Base-by-base conservation (phyloP, 2,888 invertebrate genomes). In the Microctonus brassicae region DNA sequence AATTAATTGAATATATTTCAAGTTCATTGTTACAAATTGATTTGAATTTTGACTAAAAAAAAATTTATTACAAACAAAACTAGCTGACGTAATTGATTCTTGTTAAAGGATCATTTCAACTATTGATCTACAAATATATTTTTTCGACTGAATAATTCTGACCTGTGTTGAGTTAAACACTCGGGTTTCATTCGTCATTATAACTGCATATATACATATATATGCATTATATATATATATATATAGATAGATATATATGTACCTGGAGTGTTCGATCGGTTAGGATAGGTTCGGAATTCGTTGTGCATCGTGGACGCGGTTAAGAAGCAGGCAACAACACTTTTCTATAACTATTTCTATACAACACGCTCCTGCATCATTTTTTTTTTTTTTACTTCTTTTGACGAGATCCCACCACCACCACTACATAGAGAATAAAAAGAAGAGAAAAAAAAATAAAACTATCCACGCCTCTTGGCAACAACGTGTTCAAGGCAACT, bases 241-340 rank as follows among this genome's bases (percentile, higher is more conserved):
- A 33, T 22, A 36, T 22, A 34, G 61, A 33, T 17, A 29, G 33
- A 33, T 9, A 10, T 58, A 17, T 33, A 55, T 69, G 70, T 74
- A 75, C 75, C 76, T 75, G 75, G 62, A 68, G n/a, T n/a, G n/a
- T 72, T 55, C 34, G 74, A 77, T 77, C 77, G 77, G 47, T 77
- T 76, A 76, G 76, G 76, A 77, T 77, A 76, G 76, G 76, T 76
- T 75, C 71, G 75, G 77, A 75, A 75, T 76, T 76, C 75, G 75
- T 69, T 68, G 68, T 70, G 67, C 65, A 52, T 22, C 20, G n/a
- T 22, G 53, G 17, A 17, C n/a, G 22, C 24, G 39, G 42, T 39
- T 24, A 29, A 36, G 24, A 69, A 55, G 61, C 39, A 60, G 57
- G 29, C 52, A 29, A 52, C 47, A 62, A 53, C 58, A 69, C 62